These are phyloP conservation scores for Nymphalis c-album DNA, from an alignment of 2,888 invertebrate species.

Conservation along the genomic window DNA sequence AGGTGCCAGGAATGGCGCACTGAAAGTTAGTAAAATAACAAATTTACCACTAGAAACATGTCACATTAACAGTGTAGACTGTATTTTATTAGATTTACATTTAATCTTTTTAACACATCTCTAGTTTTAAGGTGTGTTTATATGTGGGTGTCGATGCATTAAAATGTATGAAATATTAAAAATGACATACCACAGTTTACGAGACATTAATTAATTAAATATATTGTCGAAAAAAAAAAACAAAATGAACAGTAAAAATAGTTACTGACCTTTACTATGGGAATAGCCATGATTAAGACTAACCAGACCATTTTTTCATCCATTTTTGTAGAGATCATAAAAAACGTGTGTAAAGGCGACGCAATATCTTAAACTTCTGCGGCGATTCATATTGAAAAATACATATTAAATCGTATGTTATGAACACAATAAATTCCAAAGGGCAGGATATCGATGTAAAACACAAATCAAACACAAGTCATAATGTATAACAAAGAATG, in stretches of 20 bases:
- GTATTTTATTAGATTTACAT: too few species aligned
- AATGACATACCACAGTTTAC: too few species aligned
- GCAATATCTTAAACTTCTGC: constrained; percentile 9
- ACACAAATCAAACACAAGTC: constrained; percentile 11
- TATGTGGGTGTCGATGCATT: too few species aligned
- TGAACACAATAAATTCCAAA: constrained; percentile 35
- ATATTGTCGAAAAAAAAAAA: too few species aligned
- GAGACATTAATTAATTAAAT: too few species aligned
- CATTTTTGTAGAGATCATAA: constrained; percentile 19
- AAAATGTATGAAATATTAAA: too few species aligned
- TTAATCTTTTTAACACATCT: too few species aligned
- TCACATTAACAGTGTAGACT: neutral
- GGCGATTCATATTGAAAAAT: constrained; percentile 7
- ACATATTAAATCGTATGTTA: constrained; percentile 23
- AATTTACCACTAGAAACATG: neutral
- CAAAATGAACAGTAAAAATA: too few species aligned
- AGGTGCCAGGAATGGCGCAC: constrained; percentile 49
- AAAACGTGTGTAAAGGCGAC: neutral
- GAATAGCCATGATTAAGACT: constrained; percentile 19
- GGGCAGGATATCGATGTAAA: constrained; percentile 17
- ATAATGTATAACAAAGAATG: neutral
- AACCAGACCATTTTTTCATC: constrained; percentile 19
- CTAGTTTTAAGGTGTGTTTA: too few species aligned
- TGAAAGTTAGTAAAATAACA: constrained; percentile 30
- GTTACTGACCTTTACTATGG: constrained; percentile 29